phyloP scores from a whole-genome alignment of 2,888 invertebrate species.

The Diachrysia chrysitis region DNA sequence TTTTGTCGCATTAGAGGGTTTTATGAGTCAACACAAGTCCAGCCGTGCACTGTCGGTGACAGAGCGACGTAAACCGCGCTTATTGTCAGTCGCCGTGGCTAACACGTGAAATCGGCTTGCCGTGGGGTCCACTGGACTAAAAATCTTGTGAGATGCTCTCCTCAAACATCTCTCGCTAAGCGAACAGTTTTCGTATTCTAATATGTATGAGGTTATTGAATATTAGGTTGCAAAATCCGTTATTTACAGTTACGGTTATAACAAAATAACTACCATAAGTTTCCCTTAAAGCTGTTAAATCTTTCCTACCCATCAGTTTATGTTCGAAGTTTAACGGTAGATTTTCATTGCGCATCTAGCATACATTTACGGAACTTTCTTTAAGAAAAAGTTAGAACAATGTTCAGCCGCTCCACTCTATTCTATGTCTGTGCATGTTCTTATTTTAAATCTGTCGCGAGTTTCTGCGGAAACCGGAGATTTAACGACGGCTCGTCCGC shows the following conservation, averaged over 20 bases:
- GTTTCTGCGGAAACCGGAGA: conserved; percentile 85
- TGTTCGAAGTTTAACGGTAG: conserved; percentile 22
- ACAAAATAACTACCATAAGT: background rate
- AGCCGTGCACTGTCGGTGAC: conserved; percentile 82
- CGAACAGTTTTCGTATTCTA: background rate
- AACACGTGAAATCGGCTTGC: conserved; percentile 85
- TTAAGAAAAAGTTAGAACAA: conserved; percentile 23
- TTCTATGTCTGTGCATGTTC: conserved; percentile 75
- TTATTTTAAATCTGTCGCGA: conserved; percentile 84
- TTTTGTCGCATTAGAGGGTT: conserved; percentile 73
- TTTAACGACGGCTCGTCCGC: conserved; percentile 86
- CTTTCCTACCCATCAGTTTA: conserved; percentile 20
- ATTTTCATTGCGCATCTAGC: conserved; percentile 6
- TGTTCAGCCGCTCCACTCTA: conserved; percentile 62
- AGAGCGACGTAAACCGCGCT: conserved; percentile 75
- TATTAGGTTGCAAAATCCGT: background rate
- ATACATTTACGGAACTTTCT: conserved; percentile 3
- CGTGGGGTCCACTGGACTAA: conserved; percentile 73
- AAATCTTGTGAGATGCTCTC: conserved; percentile 55
- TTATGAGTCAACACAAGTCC: conserved; percentile 78
- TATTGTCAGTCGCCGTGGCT: conserved; percentile 87
- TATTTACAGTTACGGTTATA: background rate
- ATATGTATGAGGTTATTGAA: background rate
- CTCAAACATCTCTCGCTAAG: conserved; percentile 22
- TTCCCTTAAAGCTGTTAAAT: conserved; percentile 13